Conservation (phyloP, 2,888 invertebrate genomes). For the Cartodere bifasciata region DNA sequence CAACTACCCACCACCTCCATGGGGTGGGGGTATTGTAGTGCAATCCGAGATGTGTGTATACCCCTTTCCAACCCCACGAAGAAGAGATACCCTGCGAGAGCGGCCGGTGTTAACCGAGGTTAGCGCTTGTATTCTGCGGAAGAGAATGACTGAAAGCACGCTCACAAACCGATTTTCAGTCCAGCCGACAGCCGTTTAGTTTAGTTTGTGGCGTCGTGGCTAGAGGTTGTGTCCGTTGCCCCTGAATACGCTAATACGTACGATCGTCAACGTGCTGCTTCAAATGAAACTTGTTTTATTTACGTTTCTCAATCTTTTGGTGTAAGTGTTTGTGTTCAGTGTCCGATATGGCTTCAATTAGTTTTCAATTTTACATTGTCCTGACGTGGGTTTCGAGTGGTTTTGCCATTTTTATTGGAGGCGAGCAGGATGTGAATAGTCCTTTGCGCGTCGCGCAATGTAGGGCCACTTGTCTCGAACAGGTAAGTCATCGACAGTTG, state of each 20-base stretch:
- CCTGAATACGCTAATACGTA: conserved; percentile 1
- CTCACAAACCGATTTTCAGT: not conserved
- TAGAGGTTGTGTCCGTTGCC: conserved; percentile 10
- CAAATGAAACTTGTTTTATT: conserved; percentile 13
- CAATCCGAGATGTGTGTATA: not conserved
- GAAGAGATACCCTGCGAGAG: too few relatives aligned
- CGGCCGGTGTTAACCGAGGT: not conserved
- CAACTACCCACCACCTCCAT: not conserved
- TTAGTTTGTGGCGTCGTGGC: conserved; percentile 19
- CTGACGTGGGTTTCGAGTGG: conserved; percentile 27
- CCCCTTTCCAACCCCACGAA: conserved; percentile 1
- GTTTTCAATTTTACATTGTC: conserved; percentile 15
- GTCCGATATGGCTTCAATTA: conserved; percentile 13
- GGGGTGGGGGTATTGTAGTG: not conserved
- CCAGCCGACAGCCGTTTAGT: conserved; percentile 20
- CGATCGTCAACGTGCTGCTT: conserved; percentile 1
- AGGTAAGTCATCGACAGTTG: conserved; percentile 39
- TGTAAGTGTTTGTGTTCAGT: conserved; percentile 13
- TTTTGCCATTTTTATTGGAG: conserved; percentile 34
- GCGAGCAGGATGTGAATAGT: conserved; percentile 56
- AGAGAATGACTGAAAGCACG: too few relatives aligned
- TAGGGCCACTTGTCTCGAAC: conserved; percentile 58
- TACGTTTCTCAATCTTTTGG: conserved; percentile 12
- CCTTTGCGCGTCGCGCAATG: conserved; percentile 60
- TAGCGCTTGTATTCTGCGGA: not conserved